These are phyloP conservation scores for Dynastes tityus DNA, from an alignment of 2,888 invertebrate species.

Conservation along the genomic window DNA sequence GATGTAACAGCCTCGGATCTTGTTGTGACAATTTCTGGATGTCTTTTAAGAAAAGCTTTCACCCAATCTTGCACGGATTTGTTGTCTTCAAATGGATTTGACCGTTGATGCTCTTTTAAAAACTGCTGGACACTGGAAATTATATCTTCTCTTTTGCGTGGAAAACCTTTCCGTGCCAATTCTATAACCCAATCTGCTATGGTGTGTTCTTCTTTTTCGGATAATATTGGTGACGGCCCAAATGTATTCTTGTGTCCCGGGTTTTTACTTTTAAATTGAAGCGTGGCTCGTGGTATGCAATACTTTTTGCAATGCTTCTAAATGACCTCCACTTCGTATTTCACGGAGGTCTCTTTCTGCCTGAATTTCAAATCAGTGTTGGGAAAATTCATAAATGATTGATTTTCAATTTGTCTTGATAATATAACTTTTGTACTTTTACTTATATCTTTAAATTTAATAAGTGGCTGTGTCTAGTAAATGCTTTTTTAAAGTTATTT, in stretches of 20 bases:
- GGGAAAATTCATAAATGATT: too few relatives aligned
- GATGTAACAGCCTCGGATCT: constrained; percentile 59
- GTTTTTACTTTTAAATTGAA: constrained; percentile 43
- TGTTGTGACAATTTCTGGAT: constrained; percentile 57
- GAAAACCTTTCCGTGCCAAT: constrained; percentile 39
- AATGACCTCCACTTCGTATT: too few relatives aligned
- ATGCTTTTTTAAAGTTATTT: too few relatives aligned
- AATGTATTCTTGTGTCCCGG: constrained; percentile 19
- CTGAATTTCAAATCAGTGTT: too few relatives aligned
- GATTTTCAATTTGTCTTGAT: too few relatives aligned
- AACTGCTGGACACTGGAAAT: constrained; percentile 52
- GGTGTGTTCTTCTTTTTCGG: constrained; percentile 22
- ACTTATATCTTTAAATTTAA: too few relatives aligned
- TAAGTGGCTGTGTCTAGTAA: too few relatives aligned
- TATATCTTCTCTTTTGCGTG: constrained; percentile 51
- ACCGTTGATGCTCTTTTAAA: constrained; percentile 52
- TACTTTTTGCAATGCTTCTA: constrained; percentile 24
- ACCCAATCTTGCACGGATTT: constrained; percentile 54
- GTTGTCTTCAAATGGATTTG: constrained; percentile 54
- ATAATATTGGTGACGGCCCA: constrained; percentile 33
- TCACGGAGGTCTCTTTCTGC: too few relatives aligned
- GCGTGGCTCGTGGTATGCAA: constrained; percentile 35
- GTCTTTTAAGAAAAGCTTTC: constrained; percentile 60
- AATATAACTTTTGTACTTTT: too few relatives aligned
- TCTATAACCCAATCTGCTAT: constrained; percentile 33